A percentile compares a stretch with the other conserved stretches of the same genome.
These are phyloP conservation scores for Phalacrocorax pelagicus DNA, from an alignment of 2,113 vertebrate species.

Conservation along the genomic window DNA sequence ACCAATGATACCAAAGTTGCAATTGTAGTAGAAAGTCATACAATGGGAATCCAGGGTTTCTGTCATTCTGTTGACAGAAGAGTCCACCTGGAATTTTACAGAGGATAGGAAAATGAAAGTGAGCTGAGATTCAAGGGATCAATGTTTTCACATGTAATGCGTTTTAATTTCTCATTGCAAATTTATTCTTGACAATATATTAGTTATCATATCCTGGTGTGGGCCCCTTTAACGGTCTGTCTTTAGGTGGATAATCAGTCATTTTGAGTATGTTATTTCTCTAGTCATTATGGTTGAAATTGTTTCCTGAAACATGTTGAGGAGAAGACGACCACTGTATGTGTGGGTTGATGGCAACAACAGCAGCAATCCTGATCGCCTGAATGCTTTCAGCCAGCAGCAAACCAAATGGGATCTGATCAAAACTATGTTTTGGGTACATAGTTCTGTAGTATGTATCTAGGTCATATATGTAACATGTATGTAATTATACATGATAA, in stretches of 20 bases:
- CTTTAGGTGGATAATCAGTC: not conserved
- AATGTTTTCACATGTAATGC: not conserved
- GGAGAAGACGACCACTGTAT: not conserved
- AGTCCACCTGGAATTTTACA: not conserved
- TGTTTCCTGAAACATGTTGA: not conserved
- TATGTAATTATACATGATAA: no score
- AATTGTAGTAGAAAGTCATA: not conserved
- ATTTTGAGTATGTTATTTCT: not conserved
- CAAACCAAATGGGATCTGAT: not conserved
- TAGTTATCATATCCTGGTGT: not conserved
- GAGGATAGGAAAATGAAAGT: not conserved
- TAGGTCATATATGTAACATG: no score
- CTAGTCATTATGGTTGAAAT: not conserved
- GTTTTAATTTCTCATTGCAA: slow-evolving; percentile 2
- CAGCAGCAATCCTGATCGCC: not conserved
- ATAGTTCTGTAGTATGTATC: no score
- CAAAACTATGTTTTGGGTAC: not conserved
- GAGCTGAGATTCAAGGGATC: not conserved
- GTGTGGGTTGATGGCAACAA: not conserved
- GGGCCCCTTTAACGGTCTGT: not conserved
- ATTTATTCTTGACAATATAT: not conserved
- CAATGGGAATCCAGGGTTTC: not conserved
- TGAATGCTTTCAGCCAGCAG: not conserved
- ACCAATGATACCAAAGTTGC: not conserved
- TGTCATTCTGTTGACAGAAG: not conserved